Percentiles rank a stretch among this genome's conserved stretches.
Conservation (phyloP, 1,140 invertebrate genomes). For the Aphidius ervi region DNA sequence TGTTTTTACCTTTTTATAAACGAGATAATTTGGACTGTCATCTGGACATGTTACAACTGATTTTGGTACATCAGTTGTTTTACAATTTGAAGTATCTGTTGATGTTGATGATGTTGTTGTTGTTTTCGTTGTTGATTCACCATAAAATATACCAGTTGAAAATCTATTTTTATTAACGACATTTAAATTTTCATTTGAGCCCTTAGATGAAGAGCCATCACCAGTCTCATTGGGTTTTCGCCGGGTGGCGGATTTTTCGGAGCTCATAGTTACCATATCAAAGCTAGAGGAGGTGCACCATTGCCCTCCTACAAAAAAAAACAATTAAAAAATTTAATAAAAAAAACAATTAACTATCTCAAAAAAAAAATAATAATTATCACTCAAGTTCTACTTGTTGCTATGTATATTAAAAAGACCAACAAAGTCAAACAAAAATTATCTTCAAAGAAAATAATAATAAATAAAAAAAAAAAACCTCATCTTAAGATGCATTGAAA, state of each 20-base stretch:
- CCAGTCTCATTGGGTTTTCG: conserved; percentile 40
- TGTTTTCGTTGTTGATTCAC: conserved; percentile 16
- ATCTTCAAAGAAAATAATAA: too few species aligned
- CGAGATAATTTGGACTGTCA: conserved; percentile 47
- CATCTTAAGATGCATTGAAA: too few species aligned
- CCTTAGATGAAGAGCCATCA: conserved; percentile 30
- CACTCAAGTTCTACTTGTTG: too few species aligned
- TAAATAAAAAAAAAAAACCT: too few species aligned
- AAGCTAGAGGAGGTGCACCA: conserved; percentile 34
- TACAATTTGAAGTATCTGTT: conserved; percentile 19
- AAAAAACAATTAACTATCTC: too few species aligned
- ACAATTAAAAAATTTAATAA: too few species aligned
- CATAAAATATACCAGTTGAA: conserved; percentile 22
- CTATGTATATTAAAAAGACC: too few species aligned
- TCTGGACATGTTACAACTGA: conserved; percentile 42
- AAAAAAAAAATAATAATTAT: too few species aligned
- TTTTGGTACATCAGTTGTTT: conserved; percentile 24
- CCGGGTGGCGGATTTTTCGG: conserved; percentile 48
- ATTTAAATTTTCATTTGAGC: conserved; percentile 27
- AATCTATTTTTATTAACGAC: conserved; percentile 20
- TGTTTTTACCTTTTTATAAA: conserved; percentile 43
- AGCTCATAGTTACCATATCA: conserved; percentile 52
- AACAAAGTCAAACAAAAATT: too few species aligned
- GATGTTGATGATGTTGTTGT: conserved; percentile 22
- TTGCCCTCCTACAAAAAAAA: conserved; percentile 24